phyloP scores from a whole-genome alignment of 2,888 invertebrate genomes.

The Ennomos quercinarius region DNA sequence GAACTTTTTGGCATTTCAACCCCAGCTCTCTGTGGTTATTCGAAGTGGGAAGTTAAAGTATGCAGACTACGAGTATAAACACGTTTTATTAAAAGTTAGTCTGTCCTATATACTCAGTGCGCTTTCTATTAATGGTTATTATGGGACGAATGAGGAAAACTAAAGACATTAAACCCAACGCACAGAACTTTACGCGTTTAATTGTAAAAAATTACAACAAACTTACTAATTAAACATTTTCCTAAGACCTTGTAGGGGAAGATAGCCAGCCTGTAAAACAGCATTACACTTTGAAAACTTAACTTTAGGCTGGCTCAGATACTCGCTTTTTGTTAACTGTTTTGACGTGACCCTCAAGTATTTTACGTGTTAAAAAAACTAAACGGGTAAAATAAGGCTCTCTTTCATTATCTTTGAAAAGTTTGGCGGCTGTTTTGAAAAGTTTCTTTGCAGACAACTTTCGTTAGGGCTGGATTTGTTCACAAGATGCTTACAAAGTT shows the following conservation, averaged over 20 bases:
- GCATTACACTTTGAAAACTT: conserved; percentile 36
- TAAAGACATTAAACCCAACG: conserved; percentile 9
- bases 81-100: not conserved
- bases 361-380: conserved; percentile 31
- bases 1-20: too few relatives aligned
- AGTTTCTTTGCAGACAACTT: conserved; percentile 24
- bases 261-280: conserved; percentile 23
- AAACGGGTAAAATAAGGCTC: conserved; percentile 33
- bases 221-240: conserved; percentile 23
- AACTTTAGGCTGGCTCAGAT: conserved; percentile 21
- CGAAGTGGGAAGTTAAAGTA: too few relatives aligned
- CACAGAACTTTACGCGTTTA: conserved; percentile 7
- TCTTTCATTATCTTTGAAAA: conserved; percentile 46
- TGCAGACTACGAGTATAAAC: too few relatives aligned
- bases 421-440: conserved; percentile 36
- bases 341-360: conserved; percentile 22
- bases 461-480: conserved; percentile 35
- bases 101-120: not conserved
- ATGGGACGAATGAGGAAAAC: conserved; percentile 2
- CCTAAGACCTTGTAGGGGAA: conserved; percentile 14
- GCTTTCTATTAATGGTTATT: not conserved
- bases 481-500: conserved; percentile 9
- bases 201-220: conserved; percentile 9
- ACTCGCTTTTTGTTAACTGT: conserved; percentile 9
- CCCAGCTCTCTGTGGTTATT: too few relatives aligned